Percentiles rank a stretch among this genome's conserved stretches.
phyloP scores from a whole-genome alignment of 1,140 invertebrate genomes.

The Condylostylus longicornis region DNA sequence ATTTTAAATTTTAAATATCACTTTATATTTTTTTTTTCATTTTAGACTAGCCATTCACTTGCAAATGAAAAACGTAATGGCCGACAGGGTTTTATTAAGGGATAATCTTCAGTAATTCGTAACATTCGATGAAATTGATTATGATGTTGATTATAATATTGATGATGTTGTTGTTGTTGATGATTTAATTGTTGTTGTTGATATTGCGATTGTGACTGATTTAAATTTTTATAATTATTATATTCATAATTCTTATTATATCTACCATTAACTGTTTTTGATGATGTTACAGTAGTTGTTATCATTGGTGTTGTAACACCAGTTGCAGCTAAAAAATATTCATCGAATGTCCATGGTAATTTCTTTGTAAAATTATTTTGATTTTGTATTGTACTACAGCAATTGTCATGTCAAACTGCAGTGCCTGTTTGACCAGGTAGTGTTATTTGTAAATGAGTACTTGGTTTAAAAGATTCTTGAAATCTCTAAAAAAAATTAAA shows the following conservation, averaged over 20 bases:
- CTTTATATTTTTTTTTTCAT: no score
- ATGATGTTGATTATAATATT: background rate
- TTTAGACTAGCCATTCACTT: constrained; percentile 29
- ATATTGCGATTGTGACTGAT: constrained; percentile 26
- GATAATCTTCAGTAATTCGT: constrained; percentile 8
- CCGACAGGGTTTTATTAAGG: constrained; percentile 16
- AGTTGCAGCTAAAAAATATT: constrained; percentile 3
- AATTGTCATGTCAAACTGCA: constrained; percentile 29
- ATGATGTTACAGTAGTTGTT: constrained; percentile 10
- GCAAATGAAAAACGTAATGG: constrained; percentile 28
- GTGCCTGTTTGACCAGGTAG: constrained; percentile 30
- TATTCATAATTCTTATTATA: no score
- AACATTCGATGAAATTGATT: no score
- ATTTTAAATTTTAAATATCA: no score
- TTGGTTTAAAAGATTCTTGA: constrained; percentile 20
- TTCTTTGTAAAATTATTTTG: background rate
- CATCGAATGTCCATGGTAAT: background rate
- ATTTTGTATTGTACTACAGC: constrained; percentile 16
- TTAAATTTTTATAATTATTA: constrained; percentile 20
- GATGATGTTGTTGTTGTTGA: constrained; percentile 4
- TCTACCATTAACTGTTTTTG: constrained; percentile 16
- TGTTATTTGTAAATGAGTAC: constrained; percentile 19
- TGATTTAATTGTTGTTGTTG: constrained; percentile 10
- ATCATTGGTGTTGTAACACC: constrained; percentile 2
- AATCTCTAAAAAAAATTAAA: constrained; percentile 16